A percentile compares a stretch with the other conserved stretches of the same genome.
phyloP scores from a whole-genome alignment of 2,797 vertebrate species.

The Notolepis coatsorum region DNA sequence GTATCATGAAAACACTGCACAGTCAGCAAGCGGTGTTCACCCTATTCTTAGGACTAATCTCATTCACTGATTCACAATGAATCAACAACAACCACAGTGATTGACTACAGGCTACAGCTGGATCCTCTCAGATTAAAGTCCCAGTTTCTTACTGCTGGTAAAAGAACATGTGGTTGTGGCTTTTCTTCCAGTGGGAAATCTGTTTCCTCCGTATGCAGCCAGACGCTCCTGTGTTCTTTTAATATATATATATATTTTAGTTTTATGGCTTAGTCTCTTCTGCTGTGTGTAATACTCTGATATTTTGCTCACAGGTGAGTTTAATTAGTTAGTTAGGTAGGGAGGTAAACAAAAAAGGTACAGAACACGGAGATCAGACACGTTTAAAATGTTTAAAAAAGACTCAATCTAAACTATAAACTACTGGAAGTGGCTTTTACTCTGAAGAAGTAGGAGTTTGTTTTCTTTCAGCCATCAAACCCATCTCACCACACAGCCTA shows the following conservation, averaged over 20 bases:
- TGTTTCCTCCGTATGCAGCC: slow-evolving; percentile 42
- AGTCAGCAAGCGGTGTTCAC: not conserved
- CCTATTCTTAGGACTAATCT: slow-evolving; percentile 45
- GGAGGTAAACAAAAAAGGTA: not conserved
- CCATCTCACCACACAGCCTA: slow-evolving; percentile 30
- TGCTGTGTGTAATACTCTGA: slow-evolving; percentile 6
- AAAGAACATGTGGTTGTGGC: slow-evolving; percentile 50
- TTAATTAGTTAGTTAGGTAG: not conserved
- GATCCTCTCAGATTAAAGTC: slow-evolving; percentile 49
- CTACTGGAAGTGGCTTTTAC: slow-evolving; percentile 12
- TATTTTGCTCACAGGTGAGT: not conserved
- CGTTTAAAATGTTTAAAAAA: slow-evolving; percentile 8
- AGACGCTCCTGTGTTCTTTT: slow-evolving; percentile 6
- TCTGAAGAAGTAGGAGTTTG: slow-evolving; percentile 34
- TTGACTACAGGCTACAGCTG: slow-evolving; percentile 40
- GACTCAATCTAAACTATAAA: slow-evolving; percentile 5
- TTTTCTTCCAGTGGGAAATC: slow-evolving; percentile 44
- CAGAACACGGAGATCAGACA: not conserved
- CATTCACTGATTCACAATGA: slow-evolving; percentile 37
- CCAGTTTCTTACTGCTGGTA: slow-evolving; percentile 28
- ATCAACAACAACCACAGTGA: slow-evolving; percentile 57
- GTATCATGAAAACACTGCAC: not conserved
- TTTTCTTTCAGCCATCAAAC: slow-evolving; percentile 23
- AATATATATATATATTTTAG: too few species aligned
- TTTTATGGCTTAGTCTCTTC: slow-evolving; percentile 13